Evolutionary conservation across 2,888 invertebrate species (phyloP).

Genomic region (Campoplex capitator): DNA sequence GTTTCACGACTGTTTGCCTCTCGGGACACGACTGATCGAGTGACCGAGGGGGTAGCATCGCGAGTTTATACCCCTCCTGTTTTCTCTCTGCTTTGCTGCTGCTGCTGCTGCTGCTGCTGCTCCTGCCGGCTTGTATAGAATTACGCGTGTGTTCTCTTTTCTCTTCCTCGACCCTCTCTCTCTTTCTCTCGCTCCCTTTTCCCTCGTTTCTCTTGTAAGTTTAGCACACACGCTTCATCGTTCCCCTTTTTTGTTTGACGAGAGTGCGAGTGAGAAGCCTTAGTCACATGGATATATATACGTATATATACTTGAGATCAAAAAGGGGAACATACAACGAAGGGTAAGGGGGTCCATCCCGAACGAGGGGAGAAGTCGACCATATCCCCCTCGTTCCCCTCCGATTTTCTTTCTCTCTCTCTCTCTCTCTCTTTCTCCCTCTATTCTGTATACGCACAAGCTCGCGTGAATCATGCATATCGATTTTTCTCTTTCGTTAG

Average conservation of each 20-base stretch:
- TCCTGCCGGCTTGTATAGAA: conserved; percentile 81
- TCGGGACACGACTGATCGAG: conserved; percentile 84
- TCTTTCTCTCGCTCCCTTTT: conserved; percentile 41
- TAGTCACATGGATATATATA: conserved; percentile 24
- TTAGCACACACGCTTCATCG: conserved; percentile 50
- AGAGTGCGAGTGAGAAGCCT: conserved; percentile 58
- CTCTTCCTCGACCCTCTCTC: conserved; percentile 31
- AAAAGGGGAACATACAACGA: conserved; percentile 59
- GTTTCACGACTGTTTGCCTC: conserved; percentile 79
- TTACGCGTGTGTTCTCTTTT: conserved; percentile 77
- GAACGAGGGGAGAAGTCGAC: conserved; percentile 71
- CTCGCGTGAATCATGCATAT: conserved; percentile 84
- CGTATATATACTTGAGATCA: conserved; percentile 29
- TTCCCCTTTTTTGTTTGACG: conserved; percentile 61
- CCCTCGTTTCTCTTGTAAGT: conserved; percentile 7
- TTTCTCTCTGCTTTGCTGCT: conserved; percentile 75
- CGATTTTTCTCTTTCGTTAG: conserved; percentile 82
- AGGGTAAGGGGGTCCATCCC: conserved; percentile 80
- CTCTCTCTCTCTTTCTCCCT: conserved; percentile 36
- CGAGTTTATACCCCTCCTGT: conserved; percentile 81
- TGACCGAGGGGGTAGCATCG: conserved; percentile 84
- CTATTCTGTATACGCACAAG: conserved; percentile 43
- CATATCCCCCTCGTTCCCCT: conserved; percentile 70
- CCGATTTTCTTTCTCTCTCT: conserved; percentile 63
- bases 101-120: conserved; percentile 62